phyloP scores from a whole-genome alignment of 2,113 vertebrate genomes.

The Sus scrofa region T2T-Sscrofa CM000817.6:31601001-31601500 shows the following conservation, averaged over 20 bases:
- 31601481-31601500: neutral
- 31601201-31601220: neutral
- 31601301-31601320: neutral
- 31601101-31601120: neutral
- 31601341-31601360: neutral
- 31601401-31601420: neutral
- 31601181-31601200: neutral
- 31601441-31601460: neutral
- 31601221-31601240: neutral
- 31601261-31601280: neutral
- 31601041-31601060: neutral
- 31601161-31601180: neutral
- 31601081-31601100: neutral
- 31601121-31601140: neutral
- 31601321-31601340: neutral
- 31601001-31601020: no score
- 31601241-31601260: neutral
- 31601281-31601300: no score
- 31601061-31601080: neutral
- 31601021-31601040: neutral
- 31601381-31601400: neutral
- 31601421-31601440: neutral
- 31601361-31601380: neutral
- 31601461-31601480: neutral
- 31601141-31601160: neutral